Base-by-base conservation (phyloP, 2,888 invertebrate species). In the Caenorhabditis becei region DNA sequence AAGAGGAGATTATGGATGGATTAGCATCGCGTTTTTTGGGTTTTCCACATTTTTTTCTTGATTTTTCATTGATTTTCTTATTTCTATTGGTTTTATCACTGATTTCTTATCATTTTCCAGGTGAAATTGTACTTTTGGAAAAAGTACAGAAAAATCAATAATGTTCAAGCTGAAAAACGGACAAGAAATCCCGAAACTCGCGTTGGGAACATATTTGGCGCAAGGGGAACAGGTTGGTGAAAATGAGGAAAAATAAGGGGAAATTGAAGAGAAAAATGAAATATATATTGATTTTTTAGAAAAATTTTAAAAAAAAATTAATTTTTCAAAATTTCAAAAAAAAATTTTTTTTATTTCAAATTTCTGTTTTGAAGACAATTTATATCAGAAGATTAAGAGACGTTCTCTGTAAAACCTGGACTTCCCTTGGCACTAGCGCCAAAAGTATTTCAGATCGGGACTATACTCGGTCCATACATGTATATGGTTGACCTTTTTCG, bases 141-240 rank as follows among this genome's bases (percentile, higher is more conserved):
- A 8, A 5, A 44, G 3, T 16, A 18, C 4, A 3, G 44, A 44
- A 44, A 44, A 5, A 16, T 18, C 5, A 20, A 47, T 14, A n/a
- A 77, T 77, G 77, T 69, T 77, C 62, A 23, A 18, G 11, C 56
- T 77, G 24, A 54, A 63, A 20, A 63, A 67, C n/a, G 69, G 56
- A 8, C 5, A 54, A n/a, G 37, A 65, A 61, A 67, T 79, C 28
- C 79, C 79, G 23, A 79, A 72, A 58, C 35, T 79, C 20, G 51
- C 61, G 1, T 47, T 79, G 0, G 79, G 79, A 18, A 79, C 79
- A 0, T 79, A 79, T 49, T 61, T 71, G 20, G 10, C 47, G 3
- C 16, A 58, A 0, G 67, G 58, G 2, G 44, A 72, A 14, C 14
- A 66, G 67, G 72, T 70, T 24, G n/a, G n/a, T 47, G n/a, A n/a